Evolutionary conservation across 2,888 invertebrate species (phyloP), one percentile per base, ranked within the genome.

Genomic region (Nomada lathburiana): DNA sequence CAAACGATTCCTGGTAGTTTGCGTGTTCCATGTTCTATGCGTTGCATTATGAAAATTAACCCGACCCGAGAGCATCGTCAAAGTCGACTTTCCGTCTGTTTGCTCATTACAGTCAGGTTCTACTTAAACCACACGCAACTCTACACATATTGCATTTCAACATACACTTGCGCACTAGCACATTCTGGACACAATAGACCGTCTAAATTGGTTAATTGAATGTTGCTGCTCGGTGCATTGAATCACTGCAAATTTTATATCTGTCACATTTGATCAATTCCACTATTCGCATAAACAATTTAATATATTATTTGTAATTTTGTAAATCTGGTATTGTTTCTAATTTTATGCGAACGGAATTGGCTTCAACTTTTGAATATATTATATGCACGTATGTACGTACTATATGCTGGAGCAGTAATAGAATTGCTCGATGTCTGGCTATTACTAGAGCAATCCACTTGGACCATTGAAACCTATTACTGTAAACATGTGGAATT

Each of bases 81-180:
- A 18, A 18, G 68, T 69, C 64, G 76, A 76, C 76, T 69, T 76
- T 64, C 69, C 63, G 76, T 52, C 16, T 76, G 69, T 79, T 52
- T 57, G 68, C 63, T 44, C 76, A 26, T 76, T 64, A 76, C 42
- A 29, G 23, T 29, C 69, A 76, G 16, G 26, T 20, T 64, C 63
- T 36, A 20, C 42, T 59, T 76, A 59, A 64, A 57, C 76, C 63
- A 16, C 55, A 63, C 11, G 63, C 16, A 57, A 76, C 18, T 20
- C 20, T 13, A n/a, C 3, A 20, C 29, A 23, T 55, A 52, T 26
- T n/a, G 20, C 4, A 20, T 18, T 67, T 36, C 36, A 13, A 50
- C 50, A 50, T 13, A 53, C n/a, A 20, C n/a, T 47, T 47, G 10
- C 47, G 47, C 16, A 53, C n/a, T 9, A 9, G n/a, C n/a, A 53